phyloP scores from a whole-genome alignment of 2,797 vertebrate species.

The Mionectes olivaceus region DNA sequence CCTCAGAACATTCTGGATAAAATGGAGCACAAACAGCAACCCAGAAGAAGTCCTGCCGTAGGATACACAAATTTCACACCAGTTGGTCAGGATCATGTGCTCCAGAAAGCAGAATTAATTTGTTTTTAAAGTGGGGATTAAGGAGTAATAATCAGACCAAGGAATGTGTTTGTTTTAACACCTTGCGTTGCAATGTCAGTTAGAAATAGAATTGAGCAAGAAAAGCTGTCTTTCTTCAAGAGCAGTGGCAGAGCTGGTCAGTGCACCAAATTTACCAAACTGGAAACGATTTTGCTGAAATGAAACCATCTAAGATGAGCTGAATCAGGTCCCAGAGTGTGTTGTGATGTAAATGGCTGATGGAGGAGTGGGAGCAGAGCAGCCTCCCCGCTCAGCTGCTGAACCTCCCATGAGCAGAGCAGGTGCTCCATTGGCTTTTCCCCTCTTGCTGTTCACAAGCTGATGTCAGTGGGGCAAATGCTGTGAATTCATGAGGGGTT shows the following conservation, averaged over 20 bases:
- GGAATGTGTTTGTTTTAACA: slow-evolving; percentile 10
- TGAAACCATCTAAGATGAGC: neutral
- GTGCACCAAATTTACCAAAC: neutral
- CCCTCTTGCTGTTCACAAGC: slow-evolving; percentile 20
- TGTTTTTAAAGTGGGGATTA: neutral
- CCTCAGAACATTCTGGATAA: neutral
- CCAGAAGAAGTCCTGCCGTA: neutral
- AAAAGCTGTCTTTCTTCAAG: neutral
- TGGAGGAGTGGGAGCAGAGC: slow-evolving; percentile 30
- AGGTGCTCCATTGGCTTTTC: slow-evolving; percentile 33
- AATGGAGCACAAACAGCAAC: neutral
- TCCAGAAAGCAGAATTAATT: slow-evolving; percentile 26
- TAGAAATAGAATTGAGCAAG: neutral
- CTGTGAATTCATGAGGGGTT: neutral
- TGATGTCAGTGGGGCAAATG: neutral
- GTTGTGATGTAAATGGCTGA: slow-evolving; percentile 28
- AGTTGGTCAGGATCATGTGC: neutral
- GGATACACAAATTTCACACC: neutral
- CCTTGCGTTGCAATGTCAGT: neutral
- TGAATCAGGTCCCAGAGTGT: neutral
- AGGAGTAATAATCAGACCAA: neutral
- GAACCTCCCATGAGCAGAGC: slow-evolving; percentile 27
- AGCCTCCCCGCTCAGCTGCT: slow-evolving; percentile 51
- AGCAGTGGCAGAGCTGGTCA: neutral
- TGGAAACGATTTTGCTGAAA: neutral